phyloP scores from a whole-genome alignment of 2,113 vertebrate genomes.

The Prunella himalayana region DNA sequence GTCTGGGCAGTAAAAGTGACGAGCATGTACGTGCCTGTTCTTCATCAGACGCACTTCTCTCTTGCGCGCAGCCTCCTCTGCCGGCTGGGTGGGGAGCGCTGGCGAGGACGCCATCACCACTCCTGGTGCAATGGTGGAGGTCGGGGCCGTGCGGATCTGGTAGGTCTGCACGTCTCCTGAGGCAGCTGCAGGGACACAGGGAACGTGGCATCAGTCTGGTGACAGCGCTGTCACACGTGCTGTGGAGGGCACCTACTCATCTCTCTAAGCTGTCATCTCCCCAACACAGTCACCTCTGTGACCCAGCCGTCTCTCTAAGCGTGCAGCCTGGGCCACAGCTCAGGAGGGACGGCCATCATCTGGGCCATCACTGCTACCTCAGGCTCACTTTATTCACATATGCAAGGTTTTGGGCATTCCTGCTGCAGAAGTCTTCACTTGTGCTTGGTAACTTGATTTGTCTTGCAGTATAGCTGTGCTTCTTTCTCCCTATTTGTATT shows the following conservation, averaged over 20 bases:
- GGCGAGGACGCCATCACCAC: constrained; percentile 96
- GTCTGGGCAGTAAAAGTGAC: neutral
- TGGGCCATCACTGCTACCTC: neutral
- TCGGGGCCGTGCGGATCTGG: constrained; percentile 92
- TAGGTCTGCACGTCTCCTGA: constrained; percentile 97
- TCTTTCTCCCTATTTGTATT: neutral
- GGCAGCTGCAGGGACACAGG: constrained; percentile 75
- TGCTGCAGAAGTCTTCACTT: neutral
- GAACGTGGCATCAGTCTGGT: neutral
- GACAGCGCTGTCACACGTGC: neutral
- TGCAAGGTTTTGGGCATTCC: neutral
- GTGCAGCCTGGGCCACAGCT: neutral
- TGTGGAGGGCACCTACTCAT: neutral
- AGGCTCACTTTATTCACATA: neutral
- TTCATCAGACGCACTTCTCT: constrained; percentile 98
- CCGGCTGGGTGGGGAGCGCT: constrained; percentile 83
- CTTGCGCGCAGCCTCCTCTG: constrained; percentile 94
- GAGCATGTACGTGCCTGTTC: constrained; percentile 82
- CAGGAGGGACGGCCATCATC: neutral
- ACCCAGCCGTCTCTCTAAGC: neutral
- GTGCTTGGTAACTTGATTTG: neutral
- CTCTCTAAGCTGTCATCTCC: neutral
- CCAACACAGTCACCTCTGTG: neutral
- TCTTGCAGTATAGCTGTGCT: neutral
- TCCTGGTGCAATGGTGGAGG: constrained; percentile 89